Conservation (phyloP, 2,113 vertebrate genomes). For the Ptyas mucosa region DNA sequence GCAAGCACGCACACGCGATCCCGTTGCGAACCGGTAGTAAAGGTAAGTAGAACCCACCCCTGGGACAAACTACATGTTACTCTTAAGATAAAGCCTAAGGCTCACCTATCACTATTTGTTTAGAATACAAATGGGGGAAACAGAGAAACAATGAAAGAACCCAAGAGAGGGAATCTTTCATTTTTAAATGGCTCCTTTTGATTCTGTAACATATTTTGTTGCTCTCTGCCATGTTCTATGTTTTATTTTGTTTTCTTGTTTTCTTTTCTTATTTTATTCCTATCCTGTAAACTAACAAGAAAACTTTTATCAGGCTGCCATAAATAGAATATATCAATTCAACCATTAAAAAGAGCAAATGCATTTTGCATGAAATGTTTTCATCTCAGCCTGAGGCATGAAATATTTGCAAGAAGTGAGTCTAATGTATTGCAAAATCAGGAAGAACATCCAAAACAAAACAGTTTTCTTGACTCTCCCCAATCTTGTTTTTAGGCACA, state of each 20-base stretch:
- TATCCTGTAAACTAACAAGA: not conserved
- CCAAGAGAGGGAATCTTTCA: not conserved
- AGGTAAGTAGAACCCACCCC: too few relatives aligned
- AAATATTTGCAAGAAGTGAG: not conserved
- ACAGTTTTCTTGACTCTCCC: not conserved
- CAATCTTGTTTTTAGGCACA: not conserved
- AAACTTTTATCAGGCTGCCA: not conserved
- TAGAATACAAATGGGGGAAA: not conserved
- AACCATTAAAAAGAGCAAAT: not conserved
- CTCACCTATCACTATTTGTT: not conserved
- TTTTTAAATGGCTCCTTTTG: not conserved
- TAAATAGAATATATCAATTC: not conserved
- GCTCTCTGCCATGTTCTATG: not conserved
- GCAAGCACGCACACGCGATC: too few relatives aligned
- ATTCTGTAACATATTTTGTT: not conserved
- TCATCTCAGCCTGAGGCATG: not conserved
- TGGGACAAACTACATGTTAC: not conserved
- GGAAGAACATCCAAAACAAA: not conserved
- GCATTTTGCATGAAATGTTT: not conserved
- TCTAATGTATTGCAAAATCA: not conserved
- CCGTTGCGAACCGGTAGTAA: too few relatives aligned
- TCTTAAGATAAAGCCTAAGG: not conserved
- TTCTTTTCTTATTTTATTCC: not conserved
- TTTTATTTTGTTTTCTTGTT: not conserved
- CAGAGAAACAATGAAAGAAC: not conserved